phyloP scores from a whole-genome alignment of 2,888 invertebrate genomes.

The Malthinus seriepunctatus region DNA sequence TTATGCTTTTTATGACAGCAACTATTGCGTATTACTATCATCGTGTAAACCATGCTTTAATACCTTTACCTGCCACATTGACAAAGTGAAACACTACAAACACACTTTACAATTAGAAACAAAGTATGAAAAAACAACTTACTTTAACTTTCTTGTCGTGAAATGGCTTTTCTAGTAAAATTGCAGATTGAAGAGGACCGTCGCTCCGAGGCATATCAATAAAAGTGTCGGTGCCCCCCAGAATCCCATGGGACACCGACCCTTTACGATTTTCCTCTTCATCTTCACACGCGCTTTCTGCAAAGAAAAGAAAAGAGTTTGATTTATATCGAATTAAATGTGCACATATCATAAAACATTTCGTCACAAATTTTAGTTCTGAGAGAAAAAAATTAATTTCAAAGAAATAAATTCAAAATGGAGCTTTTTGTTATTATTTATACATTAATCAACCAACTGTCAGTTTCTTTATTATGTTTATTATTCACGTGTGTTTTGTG shows the following conservation, averaged over 20 bases:
- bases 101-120: too few relatives aligned
- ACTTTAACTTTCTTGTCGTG: constrained; percentile 78
- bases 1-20: too few relatives aligned
- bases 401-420: not conserved
- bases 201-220: constrained; percentile 65
- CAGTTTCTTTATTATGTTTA: too few relatives aligned
- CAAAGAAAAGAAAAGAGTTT: constrained; percentile 37
- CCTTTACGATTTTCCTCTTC: constrained; percentile 54
- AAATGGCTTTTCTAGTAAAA: constrained; percentile 65
- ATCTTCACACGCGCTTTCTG: constrained; percentile 64
- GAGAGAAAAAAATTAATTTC: not conserved
- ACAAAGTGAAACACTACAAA: too few relatives aligned
- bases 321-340: not conserved
- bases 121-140: constrained; percentile 39
- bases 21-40: too few relatives aligned
- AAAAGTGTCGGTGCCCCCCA: constrained; percentile 49
- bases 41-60: too few relatives aligned
- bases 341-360: not conserved
- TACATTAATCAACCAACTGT: too few relatives aligned
- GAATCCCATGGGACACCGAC: constrained; percentile 50
- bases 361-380: not conserved
- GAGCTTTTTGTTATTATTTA: not conserved
- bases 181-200: constrained; percentile 58
- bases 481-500: too few relatives aligned
- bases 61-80: too few relatives aligned